Evolutionary conservation across 2,797 vertebrate species (phyloP).

Genomic region (Diplodus sargus): DNA sequence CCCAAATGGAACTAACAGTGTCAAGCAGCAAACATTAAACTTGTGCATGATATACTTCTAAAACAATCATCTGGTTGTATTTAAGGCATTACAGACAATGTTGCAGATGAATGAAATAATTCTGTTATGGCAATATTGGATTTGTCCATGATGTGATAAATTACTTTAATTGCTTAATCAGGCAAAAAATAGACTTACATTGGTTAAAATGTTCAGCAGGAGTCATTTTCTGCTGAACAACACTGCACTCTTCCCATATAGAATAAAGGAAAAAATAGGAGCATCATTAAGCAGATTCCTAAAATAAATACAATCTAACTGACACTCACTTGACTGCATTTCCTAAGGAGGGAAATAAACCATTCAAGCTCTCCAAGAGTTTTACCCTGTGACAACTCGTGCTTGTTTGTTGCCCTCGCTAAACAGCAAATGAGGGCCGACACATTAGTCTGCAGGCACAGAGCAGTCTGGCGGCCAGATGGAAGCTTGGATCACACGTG

Average conservation of each 20-base stretch:
- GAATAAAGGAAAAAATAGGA: not conserved
- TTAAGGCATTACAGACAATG: not conserved
- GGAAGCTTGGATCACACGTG: slow-evolving; percentile 74
- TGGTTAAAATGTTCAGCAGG: not conserved
- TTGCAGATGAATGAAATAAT: not conserved
- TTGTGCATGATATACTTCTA: not conserved
- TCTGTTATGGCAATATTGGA: not conserved
- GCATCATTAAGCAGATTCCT: slow-evolving; percentile 17
- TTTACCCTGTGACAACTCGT: slow-evolving; percentile 47
- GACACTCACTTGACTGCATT: slow-evolving; percentile 38
- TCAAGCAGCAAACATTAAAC: not conserved
- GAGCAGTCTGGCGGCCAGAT: slow-evolving; percentile 80
- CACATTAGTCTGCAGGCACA: slow-evolving; percentile 64
- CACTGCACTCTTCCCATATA: not conserved
- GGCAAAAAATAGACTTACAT: not conserved
- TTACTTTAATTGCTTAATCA: not conserved
- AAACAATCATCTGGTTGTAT: not conserved
- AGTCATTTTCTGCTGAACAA: not conserved
- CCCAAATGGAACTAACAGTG: not conserved
- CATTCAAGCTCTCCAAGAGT: slow-evolving; percentile 47
- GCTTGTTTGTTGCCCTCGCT: slow-evolving; percentile 72
- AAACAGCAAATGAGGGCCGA: slow-evolving; percentile 67
- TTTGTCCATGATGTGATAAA: slow-evolving; percentile 12
- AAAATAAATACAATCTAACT: slow-evolving; percentile 28
- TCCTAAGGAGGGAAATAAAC: slow-evolving; percentile 46